Evolutionary conservation across 2,113 vertebrate genomes (phyloP).

Genomic region (Girardinichthys multiradiatus): DNA sequence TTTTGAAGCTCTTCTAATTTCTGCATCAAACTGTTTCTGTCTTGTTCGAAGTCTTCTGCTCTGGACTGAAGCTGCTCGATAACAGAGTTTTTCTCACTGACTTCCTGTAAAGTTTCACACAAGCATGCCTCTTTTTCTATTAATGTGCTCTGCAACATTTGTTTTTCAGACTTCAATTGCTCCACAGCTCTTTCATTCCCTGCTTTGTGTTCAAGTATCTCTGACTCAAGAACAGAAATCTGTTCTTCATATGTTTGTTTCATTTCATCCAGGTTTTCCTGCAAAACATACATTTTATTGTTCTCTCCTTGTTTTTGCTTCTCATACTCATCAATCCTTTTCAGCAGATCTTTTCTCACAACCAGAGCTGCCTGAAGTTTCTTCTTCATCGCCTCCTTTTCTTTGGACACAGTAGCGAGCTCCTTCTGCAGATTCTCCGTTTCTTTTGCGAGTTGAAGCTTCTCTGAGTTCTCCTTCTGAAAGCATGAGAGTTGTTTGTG

Average conservation of each 20-base stretch:
- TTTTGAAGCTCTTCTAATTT: slow-evolving; percentile 72
- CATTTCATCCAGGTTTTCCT: slow-evolving; percentile 64
- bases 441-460: slow-evolving; percentile 68
- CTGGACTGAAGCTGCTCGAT: slow-evolving; percentile 70
- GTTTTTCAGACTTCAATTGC: slow-evolving; percentile 56
- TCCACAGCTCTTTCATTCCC: slow-evolving; percentile 54
- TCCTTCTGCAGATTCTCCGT: slow-evolving; percentile 73
- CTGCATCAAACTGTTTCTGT: slow-evolving; percentile 64
- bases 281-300: slow-evolving; percentile 63
- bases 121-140: slow-evolving; percentile 73
- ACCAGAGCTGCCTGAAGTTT: slow-evolving; percentile 87
- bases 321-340: slow-evolving; percentile 82
- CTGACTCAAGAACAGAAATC: slow-evolving; percentile 64
- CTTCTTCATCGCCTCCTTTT: slow-evolving; percentile 85
- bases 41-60: slow-evolving; percentile 61
- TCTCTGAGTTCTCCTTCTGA: slow-evolving; percentile 60
- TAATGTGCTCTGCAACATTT: slow-evolving; percentile 58
- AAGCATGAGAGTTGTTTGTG: slow-evolving; percentile 64
- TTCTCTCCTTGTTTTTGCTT: slow-evolving; percentile 68
- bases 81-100: slow-evolving; percentile 72
- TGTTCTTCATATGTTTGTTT: slow-evolving; percentile 65
- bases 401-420: slow-evolving; percentile 76
- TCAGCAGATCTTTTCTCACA: slow-evolving; percentile 84
- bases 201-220: slow-evolving; percentile 61
- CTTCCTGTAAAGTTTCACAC: slow-evolving; percentile 64